Evolutionary conservation across 1,140 invertebrate genomes (phyloP), one percentile per base, ranked within the genome.

Genomic region (Orchestia grillus): DNA sequence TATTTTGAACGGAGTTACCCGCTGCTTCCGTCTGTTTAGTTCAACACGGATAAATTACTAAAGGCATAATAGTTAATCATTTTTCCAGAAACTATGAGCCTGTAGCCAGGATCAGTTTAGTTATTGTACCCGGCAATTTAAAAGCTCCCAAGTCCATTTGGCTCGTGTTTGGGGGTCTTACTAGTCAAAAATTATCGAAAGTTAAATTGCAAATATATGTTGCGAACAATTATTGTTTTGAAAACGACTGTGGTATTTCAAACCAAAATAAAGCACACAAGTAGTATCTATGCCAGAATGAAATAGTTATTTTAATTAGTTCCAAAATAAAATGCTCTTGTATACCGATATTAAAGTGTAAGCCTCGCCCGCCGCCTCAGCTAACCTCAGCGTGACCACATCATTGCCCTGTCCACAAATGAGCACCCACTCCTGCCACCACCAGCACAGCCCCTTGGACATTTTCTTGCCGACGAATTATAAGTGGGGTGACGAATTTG

Each of bases 1-100:
- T 44, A 47, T 94, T 94, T 94, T 94, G 92, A 47, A 44, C 41
- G 40, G 92, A 94, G 43, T 94, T 94, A 44, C 92, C 36, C 16
- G 88, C 88, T 42, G 88, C 41, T 90, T 90, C 88, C 88, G n/a
- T 90, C 88, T 90, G 6, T 90, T 90, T 42, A 90, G 43, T 43
- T 42, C 88, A 90, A 8, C n/a, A 41, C 43, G 36, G 41, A 44
- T 90, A 90, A 90, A 41, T 90, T 42, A 44, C 88, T 44, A 42
- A 90, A 44, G 15, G 88, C 88, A 42, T 41, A 15, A 42, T 44
- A 16, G 88, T 90, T 90, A 90, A 90, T 90, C 42, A 15, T 44
- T 44, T 90, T 41, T 77, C 28, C 62, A 15, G 62, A 77, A 77
- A 77, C 36, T 77, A 77, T 77, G 15, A 77, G 36, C 62, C 62